Evolutionary conservation across 2,113 vertebrate genomes (phyloP).

Genomic region (Petrocephalus zakoni): DNA sequence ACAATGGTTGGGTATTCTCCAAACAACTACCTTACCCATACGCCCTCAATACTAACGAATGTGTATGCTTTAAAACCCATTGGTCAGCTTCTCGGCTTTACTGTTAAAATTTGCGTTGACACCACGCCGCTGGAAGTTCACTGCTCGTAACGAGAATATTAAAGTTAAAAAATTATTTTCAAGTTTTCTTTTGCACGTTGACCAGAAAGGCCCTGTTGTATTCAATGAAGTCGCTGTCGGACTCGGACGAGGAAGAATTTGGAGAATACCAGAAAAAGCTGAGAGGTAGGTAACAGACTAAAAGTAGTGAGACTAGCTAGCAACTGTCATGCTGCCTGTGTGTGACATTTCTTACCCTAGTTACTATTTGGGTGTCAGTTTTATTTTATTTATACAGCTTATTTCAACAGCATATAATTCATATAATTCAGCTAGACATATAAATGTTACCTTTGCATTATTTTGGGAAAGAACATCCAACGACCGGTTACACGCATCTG

Average conservation of each 20-base stretch:
- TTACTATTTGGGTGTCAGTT: neutral
- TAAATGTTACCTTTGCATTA: neutral
- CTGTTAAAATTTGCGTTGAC: neutral
- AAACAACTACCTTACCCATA: slow-evolving; percentile 14
- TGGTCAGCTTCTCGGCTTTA: neutral
- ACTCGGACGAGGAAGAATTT: slow-evolving; percentile 55
- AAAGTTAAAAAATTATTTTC: neutral
- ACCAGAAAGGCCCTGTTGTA: neutral
- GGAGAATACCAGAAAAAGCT: slow-evolving; percentile 45
- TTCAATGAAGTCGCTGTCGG: slow-evolving; percentile 48
- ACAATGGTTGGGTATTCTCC: neutral
- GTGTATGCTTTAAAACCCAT: neutral
- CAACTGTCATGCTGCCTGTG: neutral
- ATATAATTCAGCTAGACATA: neutral
- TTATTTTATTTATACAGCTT: neutral
- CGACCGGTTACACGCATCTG: neutral
- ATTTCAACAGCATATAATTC: neutral
- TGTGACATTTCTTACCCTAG: neutral
- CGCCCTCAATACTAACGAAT: neutral
- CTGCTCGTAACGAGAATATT: neutral
- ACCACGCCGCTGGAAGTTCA: neutral
- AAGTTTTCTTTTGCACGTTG: neutral
- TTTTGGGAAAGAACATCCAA: neutral
- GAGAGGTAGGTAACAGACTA: slow-evolving; percentile 46
- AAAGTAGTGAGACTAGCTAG: neutral